Conservation (phyloP, 2,888 invertebrate genomes). For the Calephelis perditalis region DNA sequence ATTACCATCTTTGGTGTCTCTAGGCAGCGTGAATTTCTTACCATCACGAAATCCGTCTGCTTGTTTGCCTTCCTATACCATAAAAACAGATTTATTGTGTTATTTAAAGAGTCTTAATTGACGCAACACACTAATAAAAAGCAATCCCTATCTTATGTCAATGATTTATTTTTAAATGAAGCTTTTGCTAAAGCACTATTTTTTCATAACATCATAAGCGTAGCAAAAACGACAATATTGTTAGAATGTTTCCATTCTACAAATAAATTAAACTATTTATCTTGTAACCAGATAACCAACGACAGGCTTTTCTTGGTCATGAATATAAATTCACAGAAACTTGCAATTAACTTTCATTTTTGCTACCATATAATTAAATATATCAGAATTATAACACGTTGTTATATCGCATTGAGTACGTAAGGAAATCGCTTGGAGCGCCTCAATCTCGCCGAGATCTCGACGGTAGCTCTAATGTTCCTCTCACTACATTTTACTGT, state of each 20-base stretch:
- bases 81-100: no score
- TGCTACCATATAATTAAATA: constrained; percentile 21
- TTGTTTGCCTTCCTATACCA: no score
- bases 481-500: constrained; percentile 31
- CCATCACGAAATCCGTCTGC: no score
- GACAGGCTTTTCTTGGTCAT: constrained; percentile 10
- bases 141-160: no score
- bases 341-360: constrained; percentile 21
- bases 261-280: neutral
- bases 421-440: constrained; percentile 23
- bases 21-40: no score
- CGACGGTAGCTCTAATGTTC: constrained; percentile 25
- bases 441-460: constrained; percentile 24
- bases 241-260: neutral
- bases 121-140: no score
- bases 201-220: no score
- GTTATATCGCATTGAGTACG: constrained; percentile 9
- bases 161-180: no score
- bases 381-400: constrained; percentile 21
- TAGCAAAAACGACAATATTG: no score
- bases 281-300: constrained; percentile 1
- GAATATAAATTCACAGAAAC: constrained; percentile 19
- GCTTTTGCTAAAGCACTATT: no score
- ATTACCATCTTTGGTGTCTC: no score
- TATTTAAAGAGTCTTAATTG: no score